A percentile compares a stretch with the other conserved stretches of the same genome.
phyloP scores from a whole-genome alignment of 1,140 invertebrate genomes.

The Drosophila mojavensis region DNA sequence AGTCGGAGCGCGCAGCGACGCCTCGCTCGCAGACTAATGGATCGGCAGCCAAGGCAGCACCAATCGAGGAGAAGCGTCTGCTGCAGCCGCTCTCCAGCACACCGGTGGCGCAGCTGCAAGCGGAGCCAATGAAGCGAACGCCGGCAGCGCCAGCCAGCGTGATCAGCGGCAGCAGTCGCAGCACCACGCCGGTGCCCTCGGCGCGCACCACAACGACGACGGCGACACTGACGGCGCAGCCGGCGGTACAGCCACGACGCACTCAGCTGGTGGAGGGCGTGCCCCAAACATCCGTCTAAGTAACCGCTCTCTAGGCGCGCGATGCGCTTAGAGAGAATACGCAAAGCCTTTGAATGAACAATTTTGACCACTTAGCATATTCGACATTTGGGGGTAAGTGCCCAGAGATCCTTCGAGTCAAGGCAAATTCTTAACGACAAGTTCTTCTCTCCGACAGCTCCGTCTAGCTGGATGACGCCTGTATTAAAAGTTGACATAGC shows the following conservation, averaged over 20 bases:
- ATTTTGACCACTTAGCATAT: not conserved
- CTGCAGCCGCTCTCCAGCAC: slow-evolving; percentile 71
- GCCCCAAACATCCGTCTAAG: slow-evolving; percentile 83
- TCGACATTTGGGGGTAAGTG: slow-evolving; percentile 12
- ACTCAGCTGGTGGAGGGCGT: slow-evolving; percentile 81
- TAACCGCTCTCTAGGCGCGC: slow-evolving; percentile 79
- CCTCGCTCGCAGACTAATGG: slow-evolving; percentile 52
- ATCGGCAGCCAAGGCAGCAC: slow-evolving; percentile 24
- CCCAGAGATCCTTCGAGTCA: not conserved
- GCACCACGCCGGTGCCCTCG: slow-evolving; percentile 75
- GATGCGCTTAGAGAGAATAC: slow-evolving; percentile 68
- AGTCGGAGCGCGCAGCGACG: slow-evolving; percentile 49
- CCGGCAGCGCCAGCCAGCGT: slow-evolving; percentile 49
- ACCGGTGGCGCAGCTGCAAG: slow-evolving; percentile 62
- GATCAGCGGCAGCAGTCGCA: slow-evolving; percentile 61
- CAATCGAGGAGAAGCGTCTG: slow-evolving; percentile 67
- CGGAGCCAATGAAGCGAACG: slow-evolving; percentile 57
- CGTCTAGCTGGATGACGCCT: not conserved
- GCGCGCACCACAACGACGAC: slow-evolving; percentile 70
- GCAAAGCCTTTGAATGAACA: slow-evolving; percentile 31
- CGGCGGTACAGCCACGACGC: slow-evolving; percentile 48
- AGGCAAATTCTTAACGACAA: not conserved
- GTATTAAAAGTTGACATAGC: slow-evolving; percentile 7
- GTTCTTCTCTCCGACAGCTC: not conserved
- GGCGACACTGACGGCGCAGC: slow-evolving; percentile 61